Conservation (phyloP, 35 echinoderm and acorn worm species). For the Apostichopus californicus region DNA sequence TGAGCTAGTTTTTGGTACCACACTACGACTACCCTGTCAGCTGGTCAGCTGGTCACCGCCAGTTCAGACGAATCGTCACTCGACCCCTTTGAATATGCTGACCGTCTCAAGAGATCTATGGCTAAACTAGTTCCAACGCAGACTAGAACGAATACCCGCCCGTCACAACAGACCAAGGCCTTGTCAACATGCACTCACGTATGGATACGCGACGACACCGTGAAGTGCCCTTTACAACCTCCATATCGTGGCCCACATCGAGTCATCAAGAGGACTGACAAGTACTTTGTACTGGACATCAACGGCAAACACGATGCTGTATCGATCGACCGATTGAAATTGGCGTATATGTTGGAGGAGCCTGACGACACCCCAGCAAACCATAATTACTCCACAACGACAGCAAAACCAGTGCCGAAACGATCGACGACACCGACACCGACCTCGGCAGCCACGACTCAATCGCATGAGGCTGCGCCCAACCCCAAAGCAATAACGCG, state of each 20-base stretch:
- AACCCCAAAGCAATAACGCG: not conserved
- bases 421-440: not conserved
- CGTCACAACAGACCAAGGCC: not conserved
- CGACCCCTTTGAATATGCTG: not conserved
- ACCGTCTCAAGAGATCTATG: not conserved
- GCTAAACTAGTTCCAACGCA: not conserved
- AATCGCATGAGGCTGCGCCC: not conserved
- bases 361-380: not conserved
- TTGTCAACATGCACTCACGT: constrained; percentile 10
- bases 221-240: constrained; percentile 37
- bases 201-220: constrained; percentile 8
- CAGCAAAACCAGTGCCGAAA: not conserved
- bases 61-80: not conserved
- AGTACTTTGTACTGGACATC: constrained; percentile 33
- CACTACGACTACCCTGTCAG: not conserved
- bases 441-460: too few relatives aligned
- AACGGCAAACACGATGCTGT: constrained; percentile 13
- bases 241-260: constrained; percentile 27
- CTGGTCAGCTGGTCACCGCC: not conserved
- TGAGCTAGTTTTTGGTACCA: not conserved
- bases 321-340: constrained; percentile 28
- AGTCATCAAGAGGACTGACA: not conserved
- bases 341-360: not conserved
- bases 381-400: not conserved
- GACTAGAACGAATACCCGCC: not conserved